A percentile compares a stretch with the other conserved stretches of the same genome.
These are phyloP conservation scores for Ptychochromis oligacanthus DNA, from an alignment of 2,113 vertebrate species.

Conservation along the genomic window DNA sequence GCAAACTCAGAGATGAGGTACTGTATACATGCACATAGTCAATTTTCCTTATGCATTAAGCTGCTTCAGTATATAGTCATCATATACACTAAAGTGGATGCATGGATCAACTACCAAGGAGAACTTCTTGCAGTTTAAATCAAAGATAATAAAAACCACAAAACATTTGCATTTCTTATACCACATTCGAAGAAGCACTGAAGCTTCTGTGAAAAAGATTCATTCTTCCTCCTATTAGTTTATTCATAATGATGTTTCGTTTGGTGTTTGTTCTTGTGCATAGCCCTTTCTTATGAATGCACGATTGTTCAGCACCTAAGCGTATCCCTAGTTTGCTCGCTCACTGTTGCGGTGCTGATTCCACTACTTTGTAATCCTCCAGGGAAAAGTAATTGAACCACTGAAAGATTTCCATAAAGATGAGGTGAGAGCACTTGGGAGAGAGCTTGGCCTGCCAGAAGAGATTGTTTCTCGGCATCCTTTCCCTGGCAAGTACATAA, in stretches of 20 bases:
- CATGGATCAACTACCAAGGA: background rate
- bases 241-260: background rate
- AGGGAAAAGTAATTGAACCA: conserved; percentile 99
- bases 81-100: background rate
- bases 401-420: conserved; percentile 99
- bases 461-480: conserved; percentile 96
- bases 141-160: background rate
- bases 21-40: background rate
- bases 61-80: background rate
- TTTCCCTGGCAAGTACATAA: conserved; percentile 87
- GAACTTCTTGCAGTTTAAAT: background rate
- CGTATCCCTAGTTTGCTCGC: background rate
- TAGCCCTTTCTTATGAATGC: background rate
- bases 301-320: background rate
- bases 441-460: conserved; percentile 95
- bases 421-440: conserved; percentile 93
- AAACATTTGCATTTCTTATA: background rate
- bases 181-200: background rate
- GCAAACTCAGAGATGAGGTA: conserved; percentile 96
- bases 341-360: conserved; percentile 28
- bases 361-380: conserved; percentile 25
- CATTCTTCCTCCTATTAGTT: background rate
- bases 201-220: background rate
- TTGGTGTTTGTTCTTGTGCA: background rate
- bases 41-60: background rate